These are phyloP conservation scores for Pterocles burchelli DNA, from an alignment of 2,113 vertebrate genomes.

Conservation along the genomic window DNA sequence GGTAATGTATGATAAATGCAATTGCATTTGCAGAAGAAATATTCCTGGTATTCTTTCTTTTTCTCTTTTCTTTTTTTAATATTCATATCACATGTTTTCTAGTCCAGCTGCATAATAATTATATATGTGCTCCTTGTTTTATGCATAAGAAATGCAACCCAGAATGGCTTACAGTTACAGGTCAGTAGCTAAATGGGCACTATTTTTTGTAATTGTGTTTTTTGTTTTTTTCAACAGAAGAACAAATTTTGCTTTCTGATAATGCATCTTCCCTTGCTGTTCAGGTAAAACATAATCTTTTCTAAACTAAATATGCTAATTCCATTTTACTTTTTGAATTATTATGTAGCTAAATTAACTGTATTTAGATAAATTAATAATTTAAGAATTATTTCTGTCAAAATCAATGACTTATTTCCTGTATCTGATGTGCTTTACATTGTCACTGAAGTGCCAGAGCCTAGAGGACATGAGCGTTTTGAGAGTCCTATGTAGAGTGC, in stretches of 20 bases:
- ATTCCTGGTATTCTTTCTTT: background rate
- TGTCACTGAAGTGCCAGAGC: background rate
- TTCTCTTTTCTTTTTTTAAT: background rate
- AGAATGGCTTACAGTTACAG: constrained; percentile 34
- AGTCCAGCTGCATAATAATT: constrained; percentile 41
- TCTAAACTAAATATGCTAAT: constrained; percentile 15
- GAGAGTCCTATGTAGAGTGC: background rate
- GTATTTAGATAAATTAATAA: background rate
- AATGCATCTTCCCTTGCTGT: constrained; percentile 96
- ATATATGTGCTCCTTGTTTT: background rate
- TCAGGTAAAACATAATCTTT: constrained; percentile 82
- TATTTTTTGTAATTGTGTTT: constrained; percentile 25
- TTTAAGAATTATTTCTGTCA: background rate
- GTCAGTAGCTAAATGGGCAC: constrained; percentile 25
- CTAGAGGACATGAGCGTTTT: background rate
- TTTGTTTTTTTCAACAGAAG: constrained; percentile 79
- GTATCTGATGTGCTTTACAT: background rate
- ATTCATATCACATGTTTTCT: constrained; percentile 21
- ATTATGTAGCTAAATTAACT: background rate
- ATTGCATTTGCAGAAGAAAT: constrained; percentile 38
- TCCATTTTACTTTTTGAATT: background rate
- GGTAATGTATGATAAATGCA: constrained; percentile 50
- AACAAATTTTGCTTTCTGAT: constrained; percentile 96
- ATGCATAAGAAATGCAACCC: background rate
- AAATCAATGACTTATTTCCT: background rate